Evolutionary conservation across 2,113 vertebrate genomes (phyloP).

Genomic region (Dipodomys spectabilis): DNA sequence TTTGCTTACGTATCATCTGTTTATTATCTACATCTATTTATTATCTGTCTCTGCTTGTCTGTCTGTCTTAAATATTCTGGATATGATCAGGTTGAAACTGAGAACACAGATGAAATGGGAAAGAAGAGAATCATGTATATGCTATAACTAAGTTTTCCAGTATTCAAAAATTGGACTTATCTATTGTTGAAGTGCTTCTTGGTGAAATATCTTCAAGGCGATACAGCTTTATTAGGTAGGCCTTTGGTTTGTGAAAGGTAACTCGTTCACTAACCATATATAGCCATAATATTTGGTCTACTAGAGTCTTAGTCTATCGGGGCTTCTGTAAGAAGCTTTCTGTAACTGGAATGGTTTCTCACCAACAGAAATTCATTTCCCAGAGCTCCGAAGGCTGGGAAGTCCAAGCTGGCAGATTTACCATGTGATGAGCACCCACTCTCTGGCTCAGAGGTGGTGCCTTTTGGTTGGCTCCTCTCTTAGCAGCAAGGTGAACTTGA

Average conservation of each 20-base stretch:
- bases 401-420: neutral
- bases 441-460: neutral
- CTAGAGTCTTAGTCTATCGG: neutral
- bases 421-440: neutral
- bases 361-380: neutral
- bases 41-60: too few relatives aligned
- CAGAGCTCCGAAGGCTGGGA: neutral
- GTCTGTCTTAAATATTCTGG: neutral
- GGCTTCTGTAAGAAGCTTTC: neutral
- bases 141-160: neutral
- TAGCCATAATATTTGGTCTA: neutral
- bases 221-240: neutral
- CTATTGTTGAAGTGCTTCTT: neutral
- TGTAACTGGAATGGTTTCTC: neutral
- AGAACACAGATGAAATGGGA: neutral
- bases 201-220: neutral
- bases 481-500: neutral
- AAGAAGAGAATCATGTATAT: neutral
- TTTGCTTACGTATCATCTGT: too few relatives aligned
- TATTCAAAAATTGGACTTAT: neutral
- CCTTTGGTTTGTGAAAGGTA: neutral
- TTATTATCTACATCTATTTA: too few relatives aligned
- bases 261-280: neutral
- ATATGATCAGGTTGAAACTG: neutral
- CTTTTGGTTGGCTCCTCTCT: neutral